Conservation (phyloP, 2,113 vertebrate species). For the Quiscalus mexicanus region DNA sequence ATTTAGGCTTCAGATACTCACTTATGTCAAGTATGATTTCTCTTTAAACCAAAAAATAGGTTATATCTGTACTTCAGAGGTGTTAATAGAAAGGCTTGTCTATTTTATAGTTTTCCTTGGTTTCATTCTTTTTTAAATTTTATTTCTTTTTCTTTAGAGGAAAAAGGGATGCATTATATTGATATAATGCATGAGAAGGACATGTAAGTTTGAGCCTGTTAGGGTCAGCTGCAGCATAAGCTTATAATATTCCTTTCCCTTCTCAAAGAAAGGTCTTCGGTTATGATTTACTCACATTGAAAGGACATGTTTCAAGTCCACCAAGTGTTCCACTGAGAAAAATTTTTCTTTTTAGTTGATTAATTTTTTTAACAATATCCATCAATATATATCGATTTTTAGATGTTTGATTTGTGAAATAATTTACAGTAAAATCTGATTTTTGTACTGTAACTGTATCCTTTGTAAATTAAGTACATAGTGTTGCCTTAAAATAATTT, state of each 20-base stretch:
- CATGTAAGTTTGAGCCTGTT: neutral
- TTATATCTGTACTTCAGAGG: neutral
- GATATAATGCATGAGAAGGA: neutral
- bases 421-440: conserved; percentile 39
- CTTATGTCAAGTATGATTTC: neutral
- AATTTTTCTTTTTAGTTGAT: neutral
- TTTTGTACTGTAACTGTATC: neutral
- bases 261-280: neutral
- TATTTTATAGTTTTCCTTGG: neutral
- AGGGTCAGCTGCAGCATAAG: neutral
- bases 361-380: neutral
- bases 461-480: conserved; percentile 55
- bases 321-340: neutral
- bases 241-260: neutral
- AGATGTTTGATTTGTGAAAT: conserved; percentile 63
- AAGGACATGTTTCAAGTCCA: neutral
- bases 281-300: neutral
- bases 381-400: conserved; percentile 49
- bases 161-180: neutral
- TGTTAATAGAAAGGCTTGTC: neutral
- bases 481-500: conserved; percentile 62
- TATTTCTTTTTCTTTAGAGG: neutral
- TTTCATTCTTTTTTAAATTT: neutral
- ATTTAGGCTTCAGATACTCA: neutral
- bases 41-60: neutral